These are phyloP conservation scores for Celastrina argiolus DNA, from an alignment of 2,888 invertebrate species.

Conservation along the genomic window DNA sequence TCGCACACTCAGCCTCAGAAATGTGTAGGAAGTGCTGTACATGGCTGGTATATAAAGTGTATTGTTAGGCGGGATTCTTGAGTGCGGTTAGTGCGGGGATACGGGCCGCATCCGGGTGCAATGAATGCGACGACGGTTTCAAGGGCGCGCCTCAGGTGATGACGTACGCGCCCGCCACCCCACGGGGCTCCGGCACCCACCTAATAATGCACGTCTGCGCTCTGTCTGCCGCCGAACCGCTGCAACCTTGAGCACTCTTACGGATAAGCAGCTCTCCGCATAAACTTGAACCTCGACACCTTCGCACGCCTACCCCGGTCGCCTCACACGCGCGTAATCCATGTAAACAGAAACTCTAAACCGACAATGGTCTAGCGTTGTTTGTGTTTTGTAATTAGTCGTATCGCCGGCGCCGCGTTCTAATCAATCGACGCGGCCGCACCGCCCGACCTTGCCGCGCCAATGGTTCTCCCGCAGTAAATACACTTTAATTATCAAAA, in stretches of 20 bases:
- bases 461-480: conserved; percentile 44
- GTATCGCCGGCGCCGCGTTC: background rate
- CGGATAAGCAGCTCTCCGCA: conserved; percentile 47
- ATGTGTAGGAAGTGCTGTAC: conserved; percentile 8
- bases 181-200: conserved; percentile 73
- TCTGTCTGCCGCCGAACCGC: conserved; percentile 74
- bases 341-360: background rate
- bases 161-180: conserved; percentile 67
- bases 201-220: conserved; percentile 79
- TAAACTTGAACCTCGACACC: conserved; percentile 36
- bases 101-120: conserved; percentile 75
- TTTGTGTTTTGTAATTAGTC: background rate
- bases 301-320: conserved; percentile 5
- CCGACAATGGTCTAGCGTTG: background rate
- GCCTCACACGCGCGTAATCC: background rate
- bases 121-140: conserved; percentile 77
- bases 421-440: conserved; percentile 3
- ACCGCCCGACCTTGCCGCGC: conserved; percentile 24
- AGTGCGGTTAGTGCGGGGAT: conserved; percentile 60
- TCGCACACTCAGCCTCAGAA: background rate
- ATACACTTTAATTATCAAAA: conserved; percentile 75
- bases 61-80: conserved; percentile 46
- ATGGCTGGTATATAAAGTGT: conserved; percentile 22
- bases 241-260: conserved; percentile 71
- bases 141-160: conserved; percentile 78